phyloP scores from a whole-genome alignment of 2,113 vertebrate genomes.

The Chlorodrepanis virens region DNA sequence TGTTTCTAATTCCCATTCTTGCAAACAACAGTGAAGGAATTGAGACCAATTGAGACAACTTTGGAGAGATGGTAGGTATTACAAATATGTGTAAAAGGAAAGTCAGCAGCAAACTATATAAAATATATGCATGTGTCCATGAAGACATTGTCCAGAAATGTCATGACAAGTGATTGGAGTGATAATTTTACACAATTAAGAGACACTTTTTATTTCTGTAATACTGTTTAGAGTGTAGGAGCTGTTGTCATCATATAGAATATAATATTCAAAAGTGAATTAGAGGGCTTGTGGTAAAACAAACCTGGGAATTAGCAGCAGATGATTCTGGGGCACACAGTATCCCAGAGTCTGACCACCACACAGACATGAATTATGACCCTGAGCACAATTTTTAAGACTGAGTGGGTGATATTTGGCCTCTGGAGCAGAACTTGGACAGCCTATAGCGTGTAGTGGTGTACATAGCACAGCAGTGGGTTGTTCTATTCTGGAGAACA shows the following conservation, averaged over 20 bases:
- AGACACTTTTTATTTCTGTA: not conserved
- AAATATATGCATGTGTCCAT: not conserved
- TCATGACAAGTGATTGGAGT: not conserved
- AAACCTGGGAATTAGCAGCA: not conserved
- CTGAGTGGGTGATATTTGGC: conserved; percentile 2
- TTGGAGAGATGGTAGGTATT: not conserved
- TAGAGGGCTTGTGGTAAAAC: not conserved
- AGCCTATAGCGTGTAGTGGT: not conserved
- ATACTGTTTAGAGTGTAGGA: not conserved
- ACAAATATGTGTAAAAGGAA: not conserved
- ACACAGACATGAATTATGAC: not conserved
- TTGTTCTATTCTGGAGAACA: not conserved
- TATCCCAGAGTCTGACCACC: not conserved
- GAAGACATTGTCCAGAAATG: not conserved
- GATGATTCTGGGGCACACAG: not conserved
- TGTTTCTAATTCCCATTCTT: conserved; percentile 1
- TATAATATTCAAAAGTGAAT: not conserved
- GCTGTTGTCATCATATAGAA: not conserved
- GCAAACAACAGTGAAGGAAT: not conserved
- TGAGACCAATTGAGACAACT: too few species aligned
- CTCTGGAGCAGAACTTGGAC: not conserved
- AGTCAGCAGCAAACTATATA: not conserved
- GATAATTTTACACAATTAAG: not conserved
- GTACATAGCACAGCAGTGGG: not conserved
- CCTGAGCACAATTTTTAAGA: not conserved